Base-by-base conservation (phyloP, 1,140 invertebrate genomes). In the Chironomus striatipennis region DNA sequence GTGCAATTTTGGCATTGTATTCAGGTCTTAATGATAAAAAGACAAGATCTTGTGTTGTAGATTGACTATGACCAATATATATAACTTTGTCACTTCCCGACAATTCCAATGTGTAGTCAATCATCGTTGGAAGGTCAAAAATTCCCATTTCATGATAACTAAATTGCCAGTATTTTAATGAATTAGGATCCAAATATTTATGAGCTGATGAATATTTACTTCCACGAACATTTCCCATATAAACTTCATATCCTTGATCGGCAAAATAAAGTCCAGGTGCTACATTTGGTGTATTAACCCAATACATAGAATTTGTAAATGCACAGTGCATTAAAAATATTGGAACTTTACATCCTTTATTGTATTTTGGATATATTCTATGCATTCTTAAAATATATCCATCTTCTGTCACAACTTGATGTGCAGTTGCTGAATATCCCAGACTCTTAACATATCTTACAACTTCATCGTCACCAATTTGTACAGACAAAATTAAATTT, bases 101-200 rank as follows among this genome's bases (percentile, higher is more conserved):
- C n/a, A 75, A 76, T 15, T 83, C 79, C 4, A 91, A 78, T 15
- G 90, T 85, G 77, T 88, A 88, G 77, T 90, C 85, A 43, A 94
- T 86, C 81, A 88, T 87, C 0, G 90, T 87, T 2, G 91, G 89
- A 43, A 92, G 76, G 81, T 93, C 91, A 77, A 87, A 88, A 21
- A 83, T 77, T n/a, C 88, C 90, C 82, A 92, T 90, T 80, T 93
- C 89, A 79, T 92, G 88, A 84, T 84, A 92, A 77, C 89, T 90
- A 21, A 81, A 84, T 72, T 83, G 78, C 82, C 82, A 85, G 75
- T 83, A 85, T 74, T 82, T 79, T 21, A 76, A 75, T 42, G 81
- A 79, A 74, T 84, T 80, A 10, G 86, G 84, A 79, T 87, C 78
- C 9, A 86, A 76, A 0, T 78, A 78, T n/a, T 82, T 78, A 79